Evolutionary conservation across 2,888 invertebrate genomes (phyloP), one percentile per base, ranked within the genome.

Genomic region (Endomychus coccineus): DNA sequence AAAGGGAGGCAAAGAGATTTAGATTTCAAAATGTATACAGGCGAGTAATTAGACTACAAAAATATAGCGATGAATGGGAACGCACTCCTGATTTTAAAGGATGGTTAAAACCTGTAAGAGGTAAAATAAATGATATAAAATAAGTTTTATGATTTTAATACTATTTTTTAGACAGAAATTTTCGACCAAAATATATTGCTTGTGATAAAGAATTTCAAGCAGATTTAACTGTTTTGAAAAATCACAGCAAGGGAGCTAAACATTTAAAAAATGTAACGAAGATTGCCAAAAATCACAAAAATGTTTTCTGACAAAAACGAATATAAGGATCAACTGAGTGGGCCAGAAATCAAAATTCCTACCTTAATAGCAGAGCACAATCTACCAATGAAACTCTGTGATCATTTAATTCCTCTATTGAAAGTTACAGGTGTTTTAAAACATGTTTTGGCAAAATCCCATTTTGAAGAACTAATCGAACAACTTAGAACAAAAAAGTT

Each of bases 141-240:
- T 24, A 21, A 14, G 11, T 12, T 16, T 2, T 14, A 16, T 21
- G 9, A 19, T 33, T 14, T 21, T 11, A 11, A 21, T n/a, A 21
- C 10, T 12, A 3, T 13, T 5, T 33, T 33, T 23, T 22, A 33
- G 23, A 33, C 16, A n/a, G 23, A 19, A 22, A 22, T 16, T 24
- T 16, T 21, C 14, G 33, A 23, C 22, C 33, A 11, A 23, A 14
- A 23, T 33, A 23, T 24, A 23, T 33, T 33, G 33, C 33, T 23
- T 33, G 33, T 15, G 23, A 33, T 13, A 11, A 12, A 3, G 24
- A 33, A 22, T 33, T 33, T 15, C 33, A 33, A 15, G 33, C 33
- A 12, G 23, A 33, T 23, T 33, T 41, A 23, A 29, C 37, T 5
- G 41, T 38, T 7, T 29, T 39, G n/a, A 41, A 41, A 34, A 41